Base-by-base conservation (phyloP, 2,888 invertebrate species). In the Ganaspis brasiliensis region DNA sequence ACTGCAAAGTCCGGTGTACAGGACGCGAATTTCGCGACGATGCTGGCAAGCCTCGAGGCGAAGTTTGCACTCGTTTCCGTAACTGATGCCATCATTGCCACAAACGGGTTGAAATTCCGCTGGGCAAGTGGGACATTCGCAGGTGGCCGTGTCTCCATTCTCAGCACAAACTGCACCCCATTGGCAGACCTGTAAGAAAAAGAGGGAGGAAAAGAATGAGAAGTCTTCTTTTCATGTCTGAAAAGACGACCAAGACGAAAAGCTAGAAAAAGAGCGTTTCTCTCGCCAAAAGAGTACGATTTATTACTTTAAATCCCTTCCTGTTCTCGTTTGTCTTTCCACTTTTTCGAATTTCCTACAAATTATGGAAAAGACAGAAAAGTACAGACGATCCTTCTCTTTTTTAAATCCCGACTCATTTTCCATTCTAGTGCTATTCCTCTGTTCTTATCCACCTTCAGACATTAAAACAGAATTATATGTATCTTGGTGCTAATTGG, bases 1-100 rank as follows among this genome's bases (percentile, higher is more conserved):
- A 96, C 97, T 96, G 93, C 97, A 98, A 79, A 96, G 95, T 84
- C 97, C 97, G 84, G 95, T 94, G 92, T 97, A 97, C 37, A 96
- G 93, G 74, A 97, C 95, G 82, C 93, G 93, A 84, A 97, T 96
- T 89, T 95, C 94, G 24, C 95, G 93, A 72, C 95, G 93, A 86
- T 95, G 95, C 79, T 95, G 94, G 91, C 97, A 97, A 16, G 96
- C 95, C 90, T 97, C 96, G 76, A 95, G 93, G 88, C 95, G 94
- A 84, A 97, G 94, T 91, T 96, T 96, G 92, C 97, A 97, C 86
- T 96, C 94, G 93, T 97, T 97, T 81, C 95, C 95, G 93, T 95
- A 97, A 75, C 96, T 95, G 89, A 96, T 95, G 83, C 96, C 96
- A 91, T 96, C 96, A 73, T 95, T 95, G 81, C 96, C 97, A 91